Percentiles rank a stretch among this genome's conserved stretches.
These are phyloP conservation scores for Heliothis subflexa DNA, from an alignment of 1,140 invertebrate genomes.

Conservation along the genomic window DNA sequence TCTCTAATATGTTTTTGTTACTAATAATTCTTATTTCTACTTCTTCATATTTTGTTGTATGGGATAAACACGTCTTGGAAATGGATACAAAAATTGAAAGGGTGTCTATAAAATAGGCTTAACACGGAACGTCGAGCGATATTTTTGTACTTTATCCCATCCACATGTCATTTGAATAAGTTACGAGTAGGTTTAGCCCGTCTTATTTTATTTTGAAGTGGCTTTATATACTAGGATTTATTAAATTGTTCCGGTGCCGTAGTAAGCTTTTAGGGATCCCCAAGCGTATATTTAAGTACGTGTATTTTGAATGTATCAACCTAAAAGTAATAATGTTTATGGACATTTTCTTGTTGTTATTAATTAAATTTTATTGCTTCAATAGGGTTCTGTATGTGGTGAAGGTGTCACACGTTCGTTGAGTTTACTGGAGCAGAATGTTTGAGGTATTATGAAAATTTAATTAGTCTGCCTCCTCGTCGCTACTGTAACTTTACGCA, in stretches of 20 bases:
- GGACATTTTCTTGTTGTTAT: neutral
- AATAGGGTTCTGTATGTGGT: constrained; percentile 23
- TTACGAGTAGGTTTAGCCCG: constrained; percentile 41
- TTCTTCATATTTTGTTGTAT: constrained; percentile 20
- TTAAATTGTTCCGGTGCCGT: constrained; percentile 14
- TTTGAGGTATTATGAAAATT: constrained; percentile 65
- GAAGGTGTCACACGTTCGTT: constrained; percentile 48
- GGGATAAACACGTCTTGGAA: constrained; percentile 34
- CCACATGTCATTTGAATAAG: constrained; percentile 48
- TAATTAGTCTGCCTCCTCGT: constrained; percentile 59
- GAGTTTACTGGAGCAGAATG: constrained; percentile 56
- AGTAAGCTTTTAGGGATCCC: neutral
- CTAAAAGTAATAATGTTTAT: too few species aligned
- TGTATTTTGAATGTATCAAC: neutral
- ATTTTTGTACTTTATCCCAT: constrained; percentile 46
- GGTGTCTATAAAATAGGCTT: constrained; percentile 47
- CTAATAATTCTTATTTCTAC: constrained; percentile 17
- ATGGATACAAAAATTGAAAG: constrained; percentile 40
- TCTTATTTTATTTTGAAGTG: constrained; percentile 35
- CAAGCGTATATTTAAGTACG: neutral
- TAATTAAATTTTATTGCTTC: neutral
- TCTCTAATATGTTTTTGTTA: neutral
- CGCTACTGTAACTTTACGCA: constrained; percentile 53
- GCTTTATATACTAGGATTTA: constrained; percentile 28
- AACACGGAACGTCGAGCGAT: constrained; percentile 15